Evolutionary conservation across 2,113 vertebrate species (phyloP).

Genomic region (Colius striatus): DNA sequence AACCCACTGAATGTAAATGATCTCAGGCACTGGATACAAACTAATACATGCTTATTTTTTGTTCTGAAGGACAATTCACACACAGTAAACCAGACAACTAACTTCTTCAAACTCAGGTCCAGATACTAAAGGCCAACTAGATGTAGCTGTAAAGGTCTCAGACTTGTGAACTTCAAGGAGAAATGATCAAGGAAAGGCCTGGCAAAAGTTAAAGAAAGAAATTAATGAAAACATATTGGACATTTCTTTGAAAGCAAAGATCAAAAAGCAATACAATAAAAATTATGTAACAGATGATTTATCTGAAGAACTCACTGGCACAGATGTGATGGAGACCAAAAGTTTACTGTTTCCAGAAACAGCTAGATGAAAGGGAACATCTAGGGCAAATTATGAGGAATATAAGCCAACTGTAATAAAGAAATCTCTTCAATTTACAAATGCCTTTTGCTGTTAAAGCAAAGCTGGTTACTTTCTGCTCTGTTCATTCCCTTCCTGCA

Average conservation of each 20-base stretch:
- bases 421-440: conserved; percentile 23
- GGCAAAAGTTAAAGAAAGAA: not conserved
- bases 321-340: not conserved
- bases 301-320: conserved; percentile 35
- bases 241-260: conserved; percentile 3
- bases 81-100: not conserved
- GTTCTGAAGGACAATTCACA: not conserved
- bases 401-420: conserved; percentile 28
- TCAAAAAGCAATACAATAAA: conserved; percentile 21
- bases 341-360: conserved; percentile 43
- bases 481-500: conserved; percentile 2
- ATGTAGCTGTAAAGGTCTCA: not conserved
- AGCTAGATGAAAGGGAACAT: not conserved
- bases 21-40: not conserved
- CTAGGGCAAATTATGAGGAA: not conserved
- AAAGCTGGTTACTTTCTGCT: conserved; percentile 22
- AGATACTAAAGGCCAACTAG: not conserved
- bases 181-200: not conserved
- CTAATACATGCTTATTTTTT: not conserved
- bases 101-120: not conserved
- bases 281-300: not conserved
- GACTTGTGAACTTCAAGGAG: not conserved
- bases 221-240: not conserved
- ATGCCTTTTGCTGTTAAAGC: conserved; percentile 32
- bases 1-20: not conserved